Conservation (phyloP, 2,888 invertebrate genomes). For the Caenorhabditis sp. region DNA sequence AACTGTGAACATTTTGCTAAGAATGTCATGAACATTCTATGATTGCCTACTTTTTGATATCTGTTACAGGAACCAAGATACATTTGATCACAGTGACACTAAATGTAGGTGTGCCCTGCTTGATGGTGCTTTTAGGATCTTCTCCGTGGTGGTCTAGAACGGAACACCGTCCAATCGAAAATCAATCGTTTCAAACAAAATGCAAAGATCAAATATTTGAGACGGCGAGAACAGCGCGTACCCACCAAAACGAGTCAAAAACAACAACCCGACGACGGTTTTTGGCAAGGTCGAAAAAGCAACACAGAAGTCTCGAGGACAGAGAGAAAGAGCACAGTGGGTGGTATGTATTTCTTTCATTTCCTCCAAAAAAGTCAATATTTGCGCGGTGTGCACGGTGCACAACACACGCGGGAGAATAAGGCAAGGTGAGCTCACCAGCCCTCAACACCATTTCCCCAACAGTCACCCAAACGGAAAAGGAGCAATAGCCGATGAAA, state of each 20-base stretch:
- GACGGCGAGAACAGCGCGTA: not conserved
- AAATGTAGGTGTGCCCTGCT: no score
- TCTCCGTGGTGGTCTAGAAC: not conserved
- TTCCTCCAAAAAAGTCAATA: constrained; percentile 63
- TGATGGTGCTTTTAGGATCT: not conserved
- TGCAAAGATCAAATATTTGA: constrained; percentile 35
- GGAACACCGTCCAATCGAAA: constrained; percentile 20
- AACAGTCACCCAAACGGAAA: constrained; percentile 14
- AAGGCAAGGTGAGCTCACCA: constrained; percentile 8
- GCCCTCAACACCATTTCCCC: not conserved
- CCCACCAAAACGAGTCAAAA: constrained; percentile 25
- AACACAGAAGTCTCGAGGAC: constrained; percentile 28
- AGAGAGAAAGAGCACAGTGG: constrained; percentile 36
- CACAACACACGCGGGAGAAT: constrained; percentile 28
- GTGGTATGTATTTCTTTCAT: constrained; percentile 50
- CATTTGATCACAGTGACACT: no score
- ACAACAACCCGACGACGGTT: constrained; percentile 12
- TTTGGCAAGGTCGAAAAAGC: constrained; percentile 9
- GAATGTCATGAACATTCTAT: no score
- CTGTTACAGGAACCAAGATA: no score
- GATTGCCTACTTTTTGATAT: no score
- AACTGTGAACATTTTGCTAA: no score
- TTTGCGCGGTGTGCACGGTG: constrained; percentile 40
- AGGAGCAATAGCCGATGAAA: not conserved
- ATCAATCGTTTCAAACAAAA: constrained; percentile 17